These are phyloP conservation scores for Caenorhabditis brenneri DNA, from an alignment of 1,140 invertebrate genomes.

Conservation along the genomic window DNA sequence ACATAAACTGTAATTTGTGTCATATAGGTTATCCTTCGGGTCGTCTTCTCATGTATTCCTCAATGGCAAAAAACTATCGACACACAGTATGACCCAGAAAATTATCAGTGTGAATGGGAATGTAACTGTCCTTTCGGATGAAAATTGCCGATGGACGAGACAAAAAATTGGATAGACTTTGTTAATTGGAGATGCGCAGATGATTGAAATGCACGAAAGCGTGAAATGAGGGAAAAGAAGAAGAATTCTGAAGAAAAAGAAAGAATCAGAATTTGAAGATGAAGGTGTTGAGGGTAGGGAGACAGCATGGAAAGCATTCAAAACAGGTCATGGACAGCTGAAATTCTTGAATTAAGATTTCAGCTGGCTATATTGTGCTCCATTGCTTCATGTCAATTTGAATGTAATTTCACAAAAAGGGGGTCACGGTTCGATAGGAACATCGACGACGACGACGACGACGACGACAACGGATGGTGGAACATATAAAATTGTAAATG, in stretches of 20 bases:
- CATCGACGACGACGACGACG: neutral
- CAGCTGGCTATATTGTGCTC: neutral
- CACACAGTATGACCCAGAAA: conserved; percentile 15
- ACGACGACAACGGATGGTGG: too few species aligned
- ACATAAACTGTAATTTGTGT: conserved; percentile 23
- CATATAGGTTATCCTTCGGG: neutral
- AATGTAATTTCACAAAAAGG: neutral
- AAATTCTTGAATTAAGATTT: neutral
- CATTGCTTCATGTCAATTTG: neutral
- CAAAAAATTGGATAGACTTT: neutral
- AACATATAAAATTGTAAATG: conserved; percentile 13
- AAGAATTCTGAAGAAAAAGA: neutral
- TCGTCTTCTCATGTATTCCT: neutral
- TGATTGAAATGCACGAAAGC: conserved; percentile 31
- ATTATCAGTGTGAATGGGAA: conserved; percentile 27
- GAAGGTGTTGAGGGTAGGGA: neutral
- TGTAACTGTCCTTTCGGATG: conserved; percentile 4
- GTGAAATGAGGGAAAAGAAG: conserved; percentile 2
- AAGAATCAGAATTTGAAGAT: neutral
- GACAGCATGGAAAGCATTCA: too few species aligned
- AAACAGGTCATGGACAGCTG: neutral
- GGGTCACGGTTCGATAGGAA: neutral
- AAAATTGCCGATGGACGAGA: neutral
- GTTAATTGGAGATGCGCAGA: conserved; percentile 10
- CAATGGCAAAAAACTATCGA: neutral